Base-by-base conservation (phyloP, 2,888 invertebrate species). In the Netelia virgata region DNA sequence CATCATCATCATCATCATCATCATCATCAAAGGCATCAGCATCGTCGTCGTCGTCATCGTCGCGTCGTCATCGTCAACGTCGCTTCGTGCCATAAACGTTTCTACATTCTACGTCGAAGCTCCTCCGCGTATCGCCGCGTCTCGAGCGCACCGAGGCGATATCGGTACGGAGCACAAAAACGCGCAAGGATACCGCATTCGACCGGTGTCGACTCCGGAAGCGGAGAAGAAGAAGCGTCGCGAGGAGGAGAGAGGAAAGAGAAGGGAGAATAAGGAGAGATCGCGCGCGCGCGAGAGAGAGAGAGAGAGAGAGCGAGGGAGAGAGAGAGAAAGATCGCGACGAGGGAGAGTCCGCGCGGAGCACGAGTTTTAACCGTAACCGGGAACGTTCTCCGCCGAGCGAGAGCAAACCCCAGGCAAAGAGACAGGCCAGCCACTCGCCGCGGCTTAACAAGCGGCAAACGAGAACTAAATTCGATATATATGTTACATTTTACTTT, bases 181-280 rank as follows among this genome's bases (percentile, higher is more conserved):
- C 81, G 91, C 90, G 91, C 88, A 90, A 90, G 90, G 89, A 90
- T 91, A 91, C 86, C 88, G 63, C 79, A 80, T 1, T n/a, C 57
- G n/a, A 16, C 23, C 36, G 18, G 14, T 68, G 68, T 36, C n/a
- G 63, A 23, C 70, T 85, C 84, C 84, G 84, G 84, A 85, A 85
- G 81, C 84, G 76, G 84, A 78, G 74, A 78, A 77, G 66, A 70
- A 69, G 74, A 64, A 57, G 78, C 53, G 59, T 82, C 57, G 75
- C 73, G 74, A 50, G 63, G 36, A 16, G 75, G 61, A 68, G 36
- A 28, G 61, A 68, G 41, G 9, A 23, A 66, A 43, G 36, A n/a
- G 55, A 43, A 57, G 18, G 69, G 55, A 16, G 43, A 47, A 66
- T 20, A 36, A 43, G 41, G 55, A 70, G 75, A 66, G 28, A 28